Base-by-base conservation (phyloP, 2,797 vertebrate genomes). In the Enteromius trimaculatus region DNA sequence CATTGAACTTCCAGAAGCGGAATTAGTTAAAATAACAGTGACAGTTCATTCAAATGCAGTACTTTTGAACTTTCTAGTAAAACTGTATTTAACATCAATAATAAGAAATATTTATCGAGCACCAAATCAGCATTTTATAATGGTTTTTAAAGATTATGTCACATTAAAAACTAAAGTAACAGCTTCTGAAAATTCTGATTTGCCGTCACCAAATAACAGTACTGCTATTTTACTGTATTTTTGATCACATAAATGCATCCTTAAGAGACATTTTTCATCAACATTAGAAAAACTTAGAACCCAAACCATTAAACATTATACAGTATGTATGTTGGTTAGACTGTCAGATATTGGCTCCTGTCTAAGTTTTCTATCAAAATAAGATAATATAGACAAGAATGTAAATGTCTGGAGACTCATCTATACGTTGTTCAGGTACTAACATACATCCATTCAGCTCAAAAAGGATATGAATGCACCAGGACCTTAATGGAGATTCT, bases 381-480 rank as follows among this genome's bases (percentile, higher is more conserved):
- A 26, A 70, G 39, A 68, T 39, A 14, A 70, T 16, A 14, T 4
- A 3, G n/a, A 51, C 17, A 17, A 21, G 44, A 29, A 72, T 13
- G 14, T 49, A 75, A 55, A 75, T n/a, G 19, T 23, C 49, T 75
- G 58, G 13, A 62, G 60, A 29, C 14, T 29, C 23, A 16, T 68
- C 3, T 26, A 66, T 49, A 79, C 21, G 1, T 47, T 53, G 26
- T 81, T 64, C 19, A 55, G 3, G 4, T 75, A 31, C 31, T 29
- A 47, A 31, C 37, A 49, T 49, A 31, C 42, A 47, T 65, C 9
- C 76, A 84, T 82, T 49, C 85, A 44, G 60, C 13, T 77, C 58
- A 7, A 53, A 96, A 99, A 99, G 98, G 98, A 99, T 99, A 99
- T 99, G 97, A 96, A 95, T 99, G 98, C 90, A 99, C 97, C 94